Evolutionary conservation across 2,113 vertebrate genomes (phyloP).

Genomic region (Rhinoderma darwinii): DNA sequence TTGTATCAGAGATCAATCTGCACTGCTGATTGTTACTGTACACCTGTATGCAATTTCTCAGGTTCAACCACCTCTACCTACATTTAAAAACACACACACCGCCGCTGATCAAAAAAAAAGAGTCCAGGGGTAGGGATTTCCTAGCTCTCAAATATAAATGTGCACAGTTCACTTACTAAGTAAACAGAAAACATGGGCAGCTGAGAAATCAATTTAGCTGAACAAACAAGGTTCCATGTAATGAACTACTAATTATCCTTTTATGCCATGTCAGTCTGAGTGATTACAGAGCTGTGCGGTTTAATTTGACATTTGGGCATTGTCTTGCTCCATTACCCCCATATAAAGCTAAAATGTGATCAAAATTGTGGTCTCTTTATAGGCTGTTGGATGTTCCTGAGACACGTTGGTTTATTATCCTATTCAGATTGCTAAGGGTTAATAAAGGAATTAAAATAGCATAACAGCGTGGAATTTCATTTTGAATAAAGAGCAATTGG

Average conservation of each 20-base stretch:
- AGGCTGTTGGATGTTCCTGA: conserved; percentile 9
- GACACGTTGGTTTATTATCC: conserved; percentile 16
- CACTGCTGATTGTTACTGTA: conserved; percentile 68
- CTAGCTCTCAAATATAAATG: conserved; percentile 80
- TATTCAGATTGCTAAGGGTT: conserved; percentile 19
- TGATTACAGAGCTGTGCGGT: conserved; percentile 85
- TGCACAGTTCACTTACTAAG: conserved; percentile 80
- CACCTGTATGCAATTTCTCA: conserved; percentile 79
- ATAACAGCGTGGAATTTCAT: conserved; percentile 33
- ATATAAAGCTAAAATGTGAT: conserved; percentile 79
- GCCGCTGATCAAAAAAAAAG: conserved; percentile 67
- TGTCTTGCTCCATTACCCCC: conserved; percentile 83
- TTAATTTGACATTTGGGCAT: conserved; percentile 85
- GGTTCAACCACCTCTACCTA: conserved; percentile 71
- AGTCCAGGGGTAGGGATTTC: conserved; percentile 78
- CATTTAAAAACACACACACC: conserved; percentile 32
- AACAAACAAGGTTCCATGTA: conserved; percentile 90
- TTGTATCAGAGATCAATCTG: conserved; percentile 67
- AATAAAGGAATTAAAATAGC: conserved; percentile 41
- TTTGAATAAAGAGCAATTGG: conserved; percentile 16
- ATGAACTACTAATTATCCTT: conserved; percentile 92
- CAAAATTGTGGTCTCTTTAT: conserved; percentile 62
- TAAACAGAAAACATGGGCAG: conserved; percentile 87
- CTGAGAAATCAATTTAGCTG: conserved; percentile 91
- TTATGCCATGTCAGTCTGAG: conserved; percentile 87